Evolutionary conservation across 2,113 vertebrate species (phyloP), one percentile per base, ranked within the genome.

Genomic region (Euleptes europaea): DNA sequence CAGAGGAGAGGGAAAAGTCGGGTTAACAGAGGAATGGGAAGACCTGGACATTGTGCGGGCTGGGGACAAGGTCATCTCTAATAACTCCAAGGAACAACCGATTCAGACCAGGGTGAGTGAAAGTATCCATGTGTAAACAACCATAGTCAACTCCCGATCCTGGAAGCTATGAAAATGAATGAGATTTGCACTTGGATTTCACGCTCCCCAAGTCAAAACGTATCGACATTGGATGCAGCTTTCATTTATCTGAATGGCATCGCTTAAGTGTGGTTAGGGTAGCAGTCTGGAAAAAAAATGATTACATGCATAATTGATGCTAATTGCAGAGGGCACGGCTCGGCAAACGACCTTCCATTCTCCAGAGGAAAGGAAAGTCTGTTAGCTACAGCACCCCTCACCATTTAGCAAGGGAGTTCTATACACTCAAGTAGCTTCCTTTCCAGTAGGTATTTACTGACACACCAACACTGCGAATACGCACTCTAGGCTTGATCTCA

Each of bases 201-300:
- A 42, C 71, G 72, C 67, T 35, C 66, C 47, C 35, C 67, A 73
- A 72, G 28, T 77, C 60, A 2, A 47, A 47, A 21, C 15, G 4
- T 63, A 85, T 85, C 47, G 51, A 85, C 57, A 10, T 1, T 57
- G 57, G n/a, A 63, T 60, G 21, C 19, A 35, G 19, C 40, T 19
- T 31, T n/a, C 40, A 63, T 72, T 79, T 76, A 79, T 85, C 72
- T 5, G 6, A 13, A 63, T 72, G 77, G 76, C 51, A 72, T 69
- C 76, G 79, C 76, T 79, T 85, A 72, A 79, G 78, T 72, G 67
- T 65, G 67, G 84, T 78, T 79, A 80, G 67, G 49, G 72, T 40
- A 72, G 42, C 76, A 65, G 67, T 49, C 57, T 31, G 14, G 6
- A 5, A 14, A 49, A 15, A 40, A 15, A 5, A 33, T 13, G 1